A percentile compares a stretch with the other conserved stretches of the same genome.
phyloP scores from a whole-genome alignment of 2,797 vertebrate genomes.

The Peromyscus melanophrys region DNA sequence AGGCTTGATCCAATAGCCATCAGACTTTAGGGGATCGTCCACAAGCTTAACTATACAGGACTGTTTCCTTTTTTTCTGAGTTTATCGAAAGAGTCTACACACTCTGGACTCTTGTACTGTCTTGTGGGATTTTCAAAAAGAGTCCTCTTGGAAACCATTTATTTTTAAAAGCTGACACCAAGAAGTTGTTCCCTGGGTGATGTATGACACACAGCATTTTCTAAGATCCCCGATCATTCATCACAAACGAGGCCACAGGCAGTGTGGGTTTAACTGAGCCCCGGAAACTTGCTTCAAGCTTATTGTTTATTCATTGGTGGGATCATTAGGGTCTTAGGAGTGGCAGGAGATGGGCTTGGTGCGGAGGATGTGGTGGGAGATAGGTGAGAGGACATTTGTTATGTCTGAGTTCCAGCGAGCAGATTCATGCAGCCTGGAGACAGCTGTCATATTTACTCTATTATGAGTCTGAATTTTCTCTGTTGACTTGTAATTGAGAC shows the following conservation, averaged over 20 bases:
- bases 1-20: background rate
- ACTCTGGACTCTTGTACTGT: background rate
- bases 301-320: conserved; percentile 65
- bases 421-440: conserved; percentile 48
- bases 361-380: conserved; percentile 45
- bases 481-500: conserved; percentile 76
- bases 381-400: conserved; percentile 42
- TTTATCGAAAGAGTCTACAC: conserved; percentile 18
- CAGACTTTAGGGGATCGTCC: background rate
- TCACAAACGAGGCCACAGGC: conserved; percentile 58
- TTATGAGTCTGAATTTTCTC: conserved; percentile 59
- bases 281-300: conserved; percentile 53
- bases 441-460: conserved; percentile 60
- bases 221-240: conserved; percentile 61
- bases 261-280: conserved; percentile 17
- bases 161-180: conserved; percentile 54
- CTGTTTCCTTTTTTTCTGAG: conserved; percentile 32
- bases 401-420: conserved; percentile 38
- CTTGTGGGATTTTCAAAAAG: conserved; percentile 12
- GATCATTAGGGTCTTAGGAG: conserved; percentile 22
- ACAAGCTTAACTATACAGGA: background rate
- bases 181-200: conserved; percentile 64
- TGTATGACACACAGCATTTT: conserved; percentile 25
- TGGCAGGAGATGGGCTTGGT: background rate
- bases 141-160: conserved; percentile 66